These are phyloP conservation scores for Sebastes glaucus DNA, from an alignment of 2,797 vertebrate genomes.

Conservation along the genomic window DNA sequence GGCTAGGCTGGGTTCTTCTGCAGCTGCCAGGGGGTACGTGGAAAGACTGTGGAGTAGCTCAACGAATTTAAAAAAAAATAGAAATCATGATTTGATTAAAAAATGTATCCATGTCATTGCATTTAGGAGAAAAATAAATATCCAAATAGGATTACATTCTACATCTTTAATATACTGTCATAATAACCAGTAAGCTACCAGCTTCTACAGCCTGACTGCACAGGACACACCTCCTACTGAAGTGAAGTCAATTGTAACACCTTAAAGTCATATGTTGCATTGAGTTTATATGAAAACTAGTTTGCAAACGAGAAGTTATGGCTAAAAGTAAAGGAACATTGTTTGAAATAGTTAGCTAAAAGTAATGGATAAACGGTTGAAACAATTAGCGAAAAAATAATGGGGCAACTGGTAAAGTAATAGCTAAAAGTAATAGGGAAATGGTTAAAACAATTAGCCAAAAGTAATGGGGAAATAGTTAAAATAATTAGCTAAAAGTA, in stretches of 20 bases:
- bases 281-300: background rate
- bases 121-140: background rate
- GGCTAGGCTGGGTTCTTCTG: background rate
- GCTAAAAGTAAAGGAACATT: background rate
- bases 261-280: background rate
- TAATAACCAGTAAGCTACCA: background rate
- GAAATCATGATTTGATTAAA: background rate
- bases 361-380: background rate
- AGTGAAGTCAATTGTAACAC: background rate
- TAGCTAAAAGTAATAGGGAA: background rate
- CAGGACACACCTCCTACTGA: background rate
- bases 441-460: background rate
- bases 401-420: rapidly evolving
- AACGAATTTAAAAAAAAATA: background rate
- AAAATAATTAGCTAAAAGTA: too few species aligned
- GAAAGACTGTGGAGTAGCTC: background rate
- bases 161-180: background rate
- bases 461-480: too few species aligned
- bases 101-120: background rate
- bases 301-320: background rate
- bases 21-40: background rate
- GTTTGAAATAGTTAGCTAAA: background rate
- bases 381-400: rapidly evolving
- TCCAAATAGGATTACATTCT: background rate
- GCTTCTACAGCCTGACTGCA: background rate